These are phyloP conservation scores for Cancer borealis DNA, from an alignment of 2,888 invertebrate genomes.

Conservation along the genomic window DNA sequence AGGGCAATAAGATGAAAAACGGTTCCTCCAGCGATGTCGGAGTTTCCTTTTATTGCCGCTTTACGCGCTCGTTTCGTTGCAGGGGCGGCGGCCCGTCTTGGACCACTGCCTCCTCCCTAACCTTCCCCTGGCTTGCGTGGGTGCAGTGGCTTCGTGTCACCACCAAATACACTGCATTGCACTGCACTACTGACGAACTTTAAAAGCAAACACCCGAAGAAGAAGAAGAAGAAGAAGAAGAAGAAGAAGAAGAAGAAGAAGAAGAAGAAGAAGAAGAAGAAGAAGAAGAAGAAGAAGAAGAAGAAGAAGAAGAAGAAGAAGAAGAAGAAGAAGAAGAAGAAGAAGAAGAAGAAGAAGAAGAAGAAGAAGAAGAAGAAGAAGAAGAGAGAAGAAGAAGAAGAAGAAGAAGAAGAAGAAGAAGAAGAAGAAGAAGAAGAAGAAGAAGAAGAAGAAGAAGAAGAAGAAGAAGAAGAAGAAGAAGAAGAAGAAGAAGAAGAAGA, in stretches of 20 bases:
- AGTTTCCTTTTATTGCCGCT: constrained; percentile 66
- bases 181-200: background rate
- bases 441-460: background rate
- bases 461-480: background rate
- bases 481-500: background rate
- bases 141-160: background rate
- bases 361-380: background rate
- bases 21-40: constrained; percentile 65
- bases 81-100: background rate
- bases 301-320: background rate
- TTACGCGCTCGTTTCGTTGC: constrained; percentile 61
- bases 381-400: background rate
- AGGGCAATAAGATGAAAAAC: constrained; percentile 70
- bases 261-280: background rate
- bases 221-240: background rate
- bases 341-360: background rate
- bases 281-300: background rate
- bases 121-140: background rate
- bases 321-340: background rate
- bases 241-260: background rate
- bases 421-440: background rate
- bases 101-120: constrained; percentile 5
- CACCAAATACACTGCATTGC: background rate
- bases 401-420: background rate
- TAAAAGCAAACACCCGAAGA: too few species aligned